Base-by-base conservation (phyloP, 2,888 invertebrate species). In the Nysson spinosus region DNA sequence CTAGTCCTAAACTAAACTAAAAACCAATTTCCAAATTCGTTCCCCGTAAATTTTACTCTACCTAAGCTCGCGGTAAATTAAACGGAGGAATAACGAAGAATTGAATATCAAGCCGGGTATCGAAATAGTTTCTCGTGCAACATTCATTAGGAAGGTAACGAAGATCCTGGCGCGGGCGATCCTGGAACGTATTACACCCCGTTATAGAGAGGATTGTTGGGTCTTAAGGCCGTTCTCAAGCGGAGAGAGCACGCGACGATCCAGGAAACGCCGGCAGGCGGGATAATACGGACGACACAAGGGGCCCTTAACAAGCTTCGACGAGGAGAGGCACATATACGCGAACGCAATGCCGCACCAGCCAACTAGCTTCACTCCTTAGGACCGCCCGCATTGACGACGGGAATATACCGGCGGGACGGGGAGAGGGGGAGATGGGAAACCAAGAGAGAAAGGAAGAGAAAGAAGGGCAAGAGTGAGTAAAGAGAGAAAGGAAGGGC, bases 371-470 rank as follows among this genome's bases (percentile, higher is more conserved):
- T 67, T 75, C 67, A 72, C 67, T 72, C 37, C 58, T 52, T 46
- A 35, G 57, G 75, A 75, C 75, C 75, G 75, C 75, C 75, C 75
- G 75, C 75, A 72, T 75, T 72, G 75, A 75, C 68, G 70, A 51
- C 47, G 60, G n/a, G n/a, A n/a, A n/a, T n/a, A n/a, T n/a, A n/a
- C 35, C 51, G 40, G 24, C n/a, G 43, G 46, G 37, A 28, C 28
- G n/a, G 58, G 43, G 37, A 42, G 46, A 46, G 17, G 28, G n/a
- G 19, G 22, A 20, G 47, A 12, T n/a, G 22, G 12, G 20, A 16
- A 14, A 49, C 17, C 24, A 11, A 40, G 60, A 54, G 39, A 39
- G 39, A 28, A 22, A 24, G 34, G 40, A 12, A 46, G 39, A 34
- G 19, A 44, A 22, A 37, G 17, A 44, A 30, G 7, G 2, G 14